Evolutionary conservation across 2,888 invertebrate genomes (phyloP), one percentile per base, ranked within the genome.

Genomic region (Marronus borbonicus): DNA sequence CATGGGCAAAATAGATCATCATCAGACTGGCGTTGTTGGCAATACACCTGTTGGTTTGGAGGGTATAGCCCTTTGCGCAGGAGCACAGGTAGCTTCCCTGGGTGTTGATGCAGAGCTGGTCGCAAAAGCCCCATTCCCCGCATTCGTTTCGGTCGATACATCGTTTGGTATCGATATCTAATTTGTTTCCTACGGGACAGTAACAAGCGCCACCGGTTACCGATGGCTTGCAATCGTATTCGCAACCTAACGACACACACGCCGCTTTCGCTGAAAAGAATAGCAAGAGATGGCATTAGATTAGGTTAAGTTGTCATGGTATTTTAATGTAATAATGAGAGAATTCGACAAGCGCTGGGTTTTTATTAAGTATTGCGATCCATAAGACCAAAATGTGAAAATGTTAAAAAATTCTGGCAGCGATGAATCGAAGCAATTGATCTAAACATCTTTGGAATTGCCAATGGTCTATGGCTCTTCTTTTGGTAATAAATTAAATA

Each of bases 101-200:
- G 0, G 94, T 94, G 88, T 99, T 98, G 79, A 93, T 92, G 88
- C 99, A 99, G 44, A 95, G 90, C 88, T 99, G 99, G 86, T 98
- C 98, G 88, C 99, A 99, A 88, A 92, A 96, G 58, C 97, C 97
- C 97, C 97, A 97, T 89, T 96, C 96, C 65, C 90, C 88, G 88
- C 97, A 97, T 89, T 99, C 98, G 89, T 99, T 94, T 83, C 96
- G 92, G 90, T 99, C 99, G 52, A 93, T 91, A 88, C 99, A 99
- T 3, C 95, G 95, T 83, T 94, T 91, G 86, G 96, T 96, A 87
- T 96, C 95, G 4, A 94, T 89, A 0, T 95, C 92, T n/a, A 98
- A 91, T 83, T 93, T 91, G 85, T 95, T 94, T 0, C 98, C 98
- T 31, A 93, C 91, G 0, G 94, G 94, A 89, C 99, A 99, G 79